Conservation (phyloP, 37 sponge, comb jelly and placozoan genomes). For the Beroe forskalii region DNA sequence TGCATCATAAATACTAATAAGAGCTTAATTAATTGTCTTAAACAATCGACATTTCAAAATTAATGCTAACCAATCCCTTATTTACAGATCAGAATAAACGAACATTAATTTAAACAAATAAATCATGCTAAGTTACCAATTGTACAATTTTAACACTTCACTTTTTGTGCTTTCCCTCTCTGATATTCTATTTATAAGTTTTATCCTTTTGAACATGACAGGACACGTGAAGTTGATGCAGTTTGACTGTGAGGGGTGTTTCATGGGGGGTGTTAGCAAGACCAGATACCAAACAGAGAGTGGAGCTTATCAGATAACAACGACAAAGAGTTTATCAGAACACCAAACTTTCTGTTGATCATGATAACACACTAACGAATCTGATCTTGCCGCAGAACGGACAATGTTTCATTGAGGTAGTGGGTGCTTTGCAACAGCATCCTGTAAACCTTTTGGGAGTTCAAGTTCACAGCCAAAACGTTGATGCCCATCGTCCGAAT, state of each 20-base stretch:
- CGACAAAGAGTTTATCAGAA: not conserved
- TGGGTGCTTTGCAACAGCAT: slow-evolving; percentile 39
- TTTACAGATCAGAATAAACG: too few relatives aligned
- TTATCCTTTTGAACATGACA: slow-evolving; percentile 66
- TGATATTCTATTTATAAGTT: not conserved
- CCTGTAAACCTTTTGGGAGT: slow-evolving; percentile 63
- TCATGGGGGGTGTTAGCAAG: slow-evolving; percentile 65
- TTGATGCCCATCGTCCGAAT: slow-evolving; percentile 84
- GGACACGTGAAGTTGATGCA: slow-evolving; percentile 79
- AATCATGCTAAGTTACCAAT: too few relatives aligned
- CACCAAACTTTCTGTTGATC: slow-evolving; percentile 69
- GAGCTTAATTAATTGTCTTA: too few relatives aligned
- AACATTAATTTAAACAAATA: too few relatives aligned
- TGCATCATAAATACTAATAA: too few relatives aligned
- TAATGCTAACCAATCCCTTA: too few relatives aligned
- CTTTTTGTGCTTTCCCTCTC: not conserved
- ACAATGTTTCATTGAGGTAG: slow-evolving; percentile 79
- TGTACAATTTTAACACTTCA: slow-evolving; percentile 43
- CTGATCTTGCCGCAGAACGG: slow-evolving; percentile 74
- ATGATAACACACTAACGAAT: slow-evolving; percentile 68
- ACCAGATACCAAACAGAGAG: slow-evolving; percentile 66
- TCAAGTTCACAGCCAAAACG: slow-evolving; percentile 76
- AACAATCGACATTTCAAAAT: too few relatives aligned
- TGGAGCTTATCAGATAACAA: not conserved
- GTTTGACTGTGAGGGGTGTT: not conserved